These are phyloP conservation scores for Damaliscus lunatus DNA, from an alignment of 2,113 vertebrate genomes.

Conservation along the genomic window DNA sequence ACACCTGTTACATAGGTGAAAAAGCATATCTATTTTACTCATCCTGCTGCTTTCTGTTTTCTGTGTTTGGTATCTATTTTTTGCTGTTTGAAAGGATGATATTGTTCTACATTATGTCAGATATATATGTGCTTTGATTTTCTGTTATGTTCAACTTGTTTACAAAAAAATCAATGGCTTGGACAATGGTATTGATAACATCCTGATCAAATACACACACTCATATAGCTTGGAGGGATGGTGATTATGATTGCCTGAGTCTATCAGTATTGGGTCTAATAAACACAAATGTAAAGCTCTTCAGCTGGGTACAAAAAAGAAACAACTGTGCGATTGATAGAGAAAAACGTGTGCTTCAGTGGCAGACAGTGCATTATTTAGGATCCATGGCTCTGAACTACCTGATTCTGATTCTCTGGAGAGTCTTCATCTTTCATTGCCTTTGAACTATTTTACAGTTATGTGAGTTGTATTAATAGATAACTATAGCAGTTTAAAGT, in stretches of 20 bases:
- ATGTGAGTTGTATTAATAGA: neutral
- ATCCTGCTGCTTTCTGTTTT: neutral
- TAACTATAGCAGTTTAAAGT: neutral
- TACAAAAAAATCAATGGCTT: neutral
- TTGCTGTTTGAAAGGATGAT: neutral
- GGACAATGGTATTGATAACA: neutral
- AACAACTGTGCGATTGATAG: neutral
- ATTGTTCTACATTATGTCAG: neutral
- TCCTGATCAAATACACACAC: neutral
- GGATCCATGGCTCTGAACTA: neutral
- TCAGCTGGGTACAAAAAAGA: neutral
- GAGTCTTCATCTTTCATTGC: neutral
- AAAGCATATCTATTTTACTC: neutral
- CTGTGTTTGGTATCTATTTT: neutral
- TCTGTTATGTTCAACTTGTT: conserved; percentile 39
- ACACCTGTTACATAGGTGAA: neutral
- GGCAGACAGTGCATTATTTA: neutral
- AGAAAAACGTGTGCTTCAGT: neutral
- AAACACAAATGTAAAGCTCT: neutral
- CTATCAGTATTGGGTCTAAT: neutral
- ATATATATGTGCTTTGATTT: conserved; percentile 41
- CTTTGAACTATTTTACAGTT: neutral
- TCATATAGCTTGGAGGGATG: neutral
- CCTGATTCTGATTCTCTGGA: neutral
- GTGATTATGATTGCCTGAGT: neutral